Conservation (phyloP, 2,888 invertebrate species). For the Drosophila conformis region DNA sequence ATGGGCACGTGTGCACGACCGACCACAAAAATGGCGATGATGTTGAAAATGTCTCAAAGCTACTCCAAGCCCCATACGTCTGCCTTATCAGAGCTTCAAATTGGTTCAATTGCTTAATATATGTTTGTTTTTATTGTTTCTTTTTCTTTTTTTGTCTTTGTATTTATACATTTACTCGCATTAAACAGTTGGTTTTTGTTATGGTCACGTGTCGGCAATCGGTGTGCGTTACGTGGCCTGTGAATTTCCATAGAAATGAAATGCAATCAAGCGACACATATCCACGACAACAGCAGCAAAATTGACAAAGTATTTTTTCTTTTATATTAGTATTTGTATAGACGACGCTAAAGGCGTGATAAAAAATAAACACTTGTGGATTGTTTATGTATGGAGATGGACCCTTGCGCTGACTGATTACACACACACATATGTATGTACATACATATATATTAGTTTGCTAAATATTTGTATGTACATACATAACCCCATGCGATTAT, state of each 20-base stretch:
- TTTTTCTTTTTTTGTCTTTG: conserved; percentile 3
- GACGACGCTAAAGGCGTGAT: conserved; percentile 35
- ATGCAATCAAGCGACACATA: conserved; percentile 51
- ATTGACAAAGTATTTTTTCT: conserved; percentile 22
- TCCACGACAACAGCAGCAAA: conserved; percentile 10
- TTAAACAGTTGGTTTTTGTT: conserved; percentile 40
- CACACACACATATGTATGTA: neutral
- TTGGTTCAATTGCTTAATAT: conserved; percentile 26
- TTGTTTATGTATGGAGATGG: conserved; percentile 44
- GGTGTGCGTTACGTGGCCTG: conserved; percentile 59
- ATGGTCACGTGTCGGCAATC: conserved; percentile 69
- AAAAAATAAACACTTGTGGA: conserved; percentile 59
- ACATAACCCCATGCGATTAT: conserved; percentile 12
- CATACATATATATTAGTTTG: neutral
- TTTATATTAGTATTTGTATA: conserved; percentile 8
- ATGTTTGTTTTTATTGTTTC: conserved; percentile 20
- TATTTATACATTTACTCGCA: conserved; percentile 20
- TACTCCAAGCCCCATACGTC: conserved; percentile 15
- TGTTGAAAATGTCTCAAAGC: conserved; percentile 22
- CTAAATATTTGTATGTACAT: neutral
- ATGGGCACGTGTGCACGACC: conserved; percentile 55
- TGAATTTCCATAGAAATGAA: conserved; percentile 66
- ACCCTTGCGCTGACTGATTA: conserved; percentile 27
- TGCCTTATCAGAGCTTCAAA: conserved; percentile 35
- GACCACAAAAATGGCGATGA: conserved; percentile 23